These are phyloP conservation scores for Hydraecia micacea DNA, from an alignment of 2,888 invertebrate genomes.

Conservation along the genomic window DNA sequence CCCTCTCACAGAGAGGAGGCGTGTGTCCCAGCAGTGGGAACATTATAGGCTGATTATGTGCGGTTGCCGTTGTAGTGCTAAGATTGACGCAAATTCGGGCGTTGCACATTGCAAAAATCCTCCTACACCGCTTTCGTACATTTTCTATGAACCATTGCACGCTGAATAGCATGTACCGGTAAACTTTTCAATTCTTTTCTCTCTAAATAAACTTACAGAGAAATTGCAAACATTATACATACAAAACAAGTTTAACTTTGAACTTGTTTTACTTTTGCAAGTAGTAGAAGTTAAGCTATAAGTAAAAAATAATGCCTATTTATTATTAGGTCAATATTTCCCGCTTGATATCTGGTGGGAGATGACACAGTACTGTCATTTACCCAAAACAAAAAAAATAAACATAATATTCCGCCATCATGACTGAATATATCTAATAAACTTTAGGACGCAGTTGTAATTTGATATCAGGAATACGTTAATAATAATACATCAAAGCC, in stretches of 20 bases:
- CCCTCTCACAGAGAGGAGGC: not conserved
- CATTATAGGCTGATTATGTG: no score
- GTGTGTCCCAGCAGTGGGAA: not conserved
- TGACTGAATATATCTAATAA: slow-evolving; percentile 8
- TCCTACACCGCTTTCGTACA: not conserved
- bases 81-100: not conserved
- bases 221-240: slow-evolving; percentile 3
- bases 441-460: slow-evolving; percentile 17
- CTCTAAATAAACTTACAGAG: slow-evolving; percentile 4
- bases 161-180: no score
- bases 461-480: slow-evolving; percentile 37
- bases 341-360: not conserved
- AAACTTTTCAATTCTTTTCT: slow-evolving; percentile 1
- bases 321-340: not conserved
- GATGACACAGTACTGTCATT: not conserved
- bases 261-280: slow-evolving; percentile 14
- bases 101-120: not conserved
- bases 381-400: not conserved
- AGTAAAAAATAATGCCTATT: not conserved
- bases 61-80: not conserved
- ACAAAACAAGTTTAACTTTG: slow-evolving; percentile 6
- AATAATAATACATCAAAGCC: slow-evolving; percentile 45
- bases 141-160: no score
- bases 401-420: not conserved
- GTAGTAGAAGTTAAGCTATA: not conserved